Conservation (phyloP, 2,888 invertebrate genomes). For the Cheilosia impressa region DNA sequence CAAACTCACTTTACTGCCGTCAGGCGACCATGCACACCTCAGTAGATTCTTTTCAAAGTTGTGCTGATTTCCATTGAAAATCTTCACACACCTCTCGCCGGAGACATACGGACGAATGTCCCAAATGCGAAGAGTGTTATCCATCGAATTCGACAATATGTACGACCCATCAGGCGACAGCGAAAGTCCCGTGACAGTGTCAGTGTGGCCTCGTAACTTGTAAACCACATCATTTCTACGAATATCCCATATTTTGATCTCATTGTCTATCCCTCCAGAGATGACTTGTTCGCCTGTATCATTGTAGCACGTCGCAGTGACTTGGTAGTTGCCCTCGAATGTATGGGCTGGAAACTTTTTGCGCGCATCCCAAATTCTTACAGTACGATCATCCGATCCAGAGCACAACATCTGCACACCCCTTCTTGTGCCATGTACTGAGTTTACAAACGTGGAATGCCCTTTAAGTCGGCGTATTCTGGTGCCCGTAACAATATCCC, state of each 20-base stretch:
- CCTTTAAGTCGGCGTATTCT: conserved; percentile 96
- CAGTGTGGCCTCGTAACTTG: conserved; percentile 95
- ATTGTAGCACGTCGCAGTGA: conserved; percentile 95
- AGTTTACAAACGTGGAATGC: conserved; percentile 90
- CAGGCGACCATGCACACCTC: conserved; percentile 96
- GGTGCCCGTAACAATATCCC: conserved; percentile 96
- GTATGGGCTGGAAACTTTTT: conserved; percentile 91
- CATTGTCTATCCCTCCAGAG: conserved; percentile 98
- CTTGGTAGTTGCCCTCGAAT: conserved; percentile 89
- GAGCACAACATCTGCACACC: conserved; percentile 96
- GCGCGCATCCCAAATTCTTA: conserved; percentile 96
- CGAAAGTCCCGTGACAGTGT: conserved; percentile 96
- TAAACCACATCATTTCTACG: conserved; percentile 93
- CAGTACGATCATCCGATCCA: conserved; percentile 96
- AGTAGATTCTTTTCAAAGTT: conserved; percentile 99
- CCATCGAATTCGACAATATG: conserved; percentile 98
- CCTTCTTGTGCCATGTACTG: conserved; percentile 88
- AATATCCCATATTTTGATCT: conserved; percentile 98
- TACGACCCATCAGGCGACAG: conserved; percentile 88
- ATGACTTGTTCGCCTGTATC: conserved; percentile 98
- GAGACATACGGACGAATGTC: conserved; percentile 98
- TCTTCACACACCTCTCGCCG: conserved; percentile 95
- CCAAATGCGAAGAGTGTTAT: conserved; percentile 97
- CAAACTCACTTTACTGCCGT: conserved; percentile 91
- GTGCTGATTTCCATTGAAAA: conserved; percentile 96